Evolutionary conservation across 1,140 invertebrate species (phyloP), one percentile per base, ranked within the genome.

Genomic region (Neotoxoptera formosana): DNA sequence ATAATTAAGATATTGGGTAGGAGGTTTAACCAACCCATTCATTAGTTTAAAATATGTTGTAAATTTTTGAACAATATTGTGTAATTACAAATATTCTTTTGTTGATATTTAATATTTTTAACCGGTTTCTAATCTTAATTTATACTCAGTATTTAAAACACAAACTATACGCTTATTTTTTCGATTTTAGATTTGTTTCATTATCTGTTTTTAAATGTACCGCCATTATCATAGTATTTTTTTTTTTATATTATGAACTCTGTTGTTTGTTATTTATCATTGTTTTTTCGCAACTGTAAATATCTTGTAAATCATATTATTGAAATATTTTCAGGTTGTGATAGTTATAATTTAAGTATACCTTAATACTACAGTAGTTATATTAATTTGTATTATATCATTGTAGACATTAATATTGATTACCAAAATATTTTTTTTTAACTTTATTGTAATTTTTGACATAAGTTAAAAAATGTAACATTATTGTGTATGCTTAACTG

Each of bases 181-280:
- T 17, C 3, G n/a, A 67, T 67, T 67, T 67, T n/a, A 67, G 11
- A n/a, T n/a, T 67, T 67, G 60, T 67, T 67, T 67, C 60, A 67
- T 67, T 67, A 2, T 67, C 30, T 67, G 60, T 67, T 67, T n/a
- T n/a, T 67, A 67, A 67, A 67, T 67, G 60, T 67, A 67, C 17
- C 30, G 60, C 30, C 14, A 67, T 67, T 67, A n/a, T 67, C 60
- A 67, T 67, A n/a, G 30, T n/a, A n/a, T 6, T n/a, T 67, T 67
- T 67, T 53, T 53, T 53, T 21, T 17, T 17, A 67, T n/a, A 67
- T n/a, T n/a, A 7, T 67, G 4, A 67, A 67, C 60, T 60, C 9
- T 67, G 60, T 67, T 67, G 60, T 67, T 67, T 67, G 60, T 67
- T 67, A n/a, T 67, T 67, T n/a, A 67, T 67, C 60, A 67, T 67